phyloP scores from a whole-genome alignment of 2,797 vertebrate genomes.

The Pseudochromis fuscus region DNA sequence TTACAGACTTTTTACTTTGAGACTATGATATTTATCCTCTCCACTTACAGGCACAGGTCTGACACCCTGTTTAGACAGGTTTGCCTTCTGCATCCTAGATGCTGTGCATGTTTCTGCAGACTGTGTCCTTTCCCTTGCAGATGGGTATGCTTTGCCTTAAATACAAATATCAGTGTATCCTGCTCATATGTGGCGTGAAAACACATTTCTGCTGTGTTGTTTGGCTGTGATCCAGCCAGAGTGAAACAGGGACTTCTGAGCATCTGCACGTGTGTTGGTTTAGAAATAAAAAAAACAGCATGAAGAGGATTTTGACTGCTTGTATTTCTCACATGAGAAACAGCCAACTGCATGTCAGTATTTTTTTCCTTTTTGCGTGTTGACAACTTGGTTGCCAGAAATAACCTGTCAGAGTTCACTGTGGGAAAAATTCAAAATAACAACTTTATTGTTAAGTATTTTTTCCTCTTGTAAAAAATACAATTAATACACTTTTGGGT shows the following conservation, averaged over 20 bases:
- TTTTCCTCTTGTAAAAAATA: background rate
- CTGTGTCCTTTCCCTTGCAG: background rate
- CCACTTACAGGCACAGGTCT: slow-evolving; percentile 17
- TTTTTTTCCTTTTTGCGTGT: background rate
- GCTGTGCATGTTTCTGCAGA: background rate
- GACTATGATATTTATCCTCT: slow-evolving; percentile 21
- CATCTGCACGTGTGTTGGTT: background rate
- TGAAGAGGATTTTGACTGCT: background rate
- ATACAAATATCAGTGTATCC: background rate
- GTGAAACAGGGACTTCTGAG: background rate
- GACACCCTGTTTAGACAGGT: slow-evolving; percentile 7
- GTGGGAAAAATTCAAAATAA: background rate
- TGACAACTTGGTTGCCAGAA: background rate
- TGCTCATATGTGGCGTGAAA: background rate
- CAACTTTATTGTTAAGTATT: no score
- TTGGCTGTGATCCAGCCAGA: background rate
- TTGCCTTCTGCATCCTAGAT: no score
- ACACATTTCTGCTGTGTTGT: background rate
- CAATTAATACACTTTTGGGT: background rate
- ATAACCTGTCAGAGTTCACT: background rate
- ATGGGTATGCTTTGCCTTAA: no score
- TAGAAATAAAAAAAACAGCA: background rate
- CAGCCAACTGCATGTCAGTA: background rate
- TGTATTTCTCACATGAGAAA: background rate
- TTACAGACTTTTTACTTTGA: slow-evolving; percentile 35